Conservation (phyloP, 2,888 invertebrate species). For the Conus canariensis region DNA sequence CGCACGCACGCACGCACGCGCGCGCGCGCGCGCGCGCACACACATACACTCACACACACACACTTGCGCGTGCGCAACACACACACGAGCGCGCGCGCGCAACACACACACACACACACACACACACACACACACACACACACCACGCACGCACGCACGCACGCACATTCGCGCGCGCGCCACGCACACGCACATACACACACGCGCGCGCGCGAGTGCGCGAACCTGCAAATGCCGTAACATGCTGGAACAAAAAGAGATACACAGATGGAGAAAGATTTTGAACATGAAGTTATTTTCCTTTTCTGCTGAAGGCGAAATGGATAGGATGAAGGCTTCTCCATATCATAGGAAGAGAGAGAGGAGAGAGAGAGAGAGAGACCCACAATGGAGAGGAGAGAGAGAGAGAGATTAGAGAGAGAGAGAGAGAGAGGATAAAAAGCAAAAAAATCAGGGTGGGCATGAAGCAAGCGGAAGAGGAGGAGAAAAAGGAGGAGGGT, state of each 20-base stretch:
- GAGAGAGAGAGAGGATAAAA: too few species aligned
- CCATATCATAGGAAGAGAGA: too few species aligned
- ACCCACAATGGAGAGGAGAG: too few species aligned
- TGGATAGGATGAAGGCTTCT: too few species aligned
- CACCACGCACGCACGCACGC: slow-evolving; percentile 8
- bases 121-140: slow-evolving; percentile 22
- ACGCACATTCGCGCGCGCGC: neutral
- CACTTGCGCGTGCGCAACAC: neutral
- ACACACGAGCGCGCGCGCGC: neutral
- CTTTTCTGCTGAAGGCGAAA: too few species aligned
- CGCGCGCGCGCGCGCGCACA: neutral
- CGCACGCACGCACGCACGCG: neutral
- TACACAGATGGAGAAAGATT: neutral
- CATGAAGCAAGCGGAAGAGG: too few species aligned
- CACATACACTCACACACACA: slow-evolving; percentile 27
- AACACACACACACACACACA: slow-evolving; percentile 34
- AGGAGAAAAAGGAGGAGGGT: too few species aligned
- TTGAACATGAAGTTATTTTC: neutral
- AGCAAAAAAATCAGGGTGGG: too few species aligned
- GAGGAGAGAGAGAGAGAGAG: too few species aligned
- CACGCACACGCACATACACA: neutral
- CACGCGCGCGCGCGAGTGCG: neutral
- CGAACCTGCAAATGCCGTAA: neutral
- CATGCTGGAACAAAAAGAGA: neutral
- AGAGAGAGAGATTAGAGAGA: too few species aligned